These are phyloP conservation scores for Agapostemon virescens DNA, from an alignment of 2,888 invertebrate species.

Conservation along the genomic window DNA sequence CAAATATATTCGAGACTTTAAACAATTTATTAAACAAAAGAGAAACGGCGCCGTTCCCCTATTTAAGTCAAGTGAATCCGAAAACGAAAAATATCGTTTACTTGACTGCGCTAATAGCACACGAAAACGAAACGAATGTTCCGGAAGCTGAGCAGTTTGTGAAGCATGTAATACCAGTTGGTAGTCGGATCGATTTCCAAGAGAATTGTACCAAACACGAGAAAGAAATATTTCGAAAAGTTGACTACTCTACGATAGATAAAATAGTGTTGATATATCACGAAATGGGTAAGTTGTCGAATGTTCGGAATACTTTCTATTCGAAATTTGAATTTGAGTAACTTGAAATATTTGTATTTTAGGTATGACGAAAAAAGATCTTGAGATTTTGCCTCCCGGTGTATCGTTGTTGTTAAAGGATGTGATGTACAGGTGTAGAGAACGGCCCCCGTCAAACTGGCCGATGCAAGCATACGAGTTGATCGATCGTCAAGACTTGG, in stretches of 20 bases:
- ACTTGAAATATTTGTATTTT: conserved; percentile 58
- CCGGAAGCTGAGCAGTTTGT: conserved; percentile 74
- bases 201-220: conserved; percentile 69
- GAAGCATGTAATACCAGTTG: conserved; percentile 76
- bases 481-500: conserved; percentile 87
- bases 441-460: conserved; percentile 88
- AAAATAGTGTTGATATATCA: conserved; percentile 83
- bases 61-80: conserved; percentile 87
- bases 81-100: conserved; percentile 88
- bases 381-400: conserved; percentile 88
- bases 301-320: background rate
- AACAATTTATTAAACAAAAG: conserved; percentile 84
- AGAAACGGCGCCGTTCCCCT: conserved; percentile 85
- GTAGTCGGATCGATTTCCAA: conserved; percentile 76
- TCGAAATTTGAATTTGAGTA: background rate
- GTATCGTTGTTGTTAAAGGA: conserved; percentile 86
- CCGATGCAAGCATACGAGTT: conserved; percentile 86
- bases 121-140: conserved; percentile 64
- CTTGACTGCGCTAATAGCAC: conserved; percentile 81
- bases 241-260: conserved; percentile 74
- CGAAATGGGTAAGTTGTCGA: conserved; percentile 79
- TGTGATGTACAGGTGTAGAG: conserved; percentile 86
- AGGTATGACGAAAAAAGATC: conserved; percentile 86
- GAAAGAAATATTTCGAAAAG: conserved; percentile 68
- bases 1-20: conserved; percentile 88